A percentile compares a stretch with the other conserved stretches of the same genome.
phyloP scores from a whole-genome alignment of 2,113 vertebrate species.

The Ammodramus savannarum region DNA sequence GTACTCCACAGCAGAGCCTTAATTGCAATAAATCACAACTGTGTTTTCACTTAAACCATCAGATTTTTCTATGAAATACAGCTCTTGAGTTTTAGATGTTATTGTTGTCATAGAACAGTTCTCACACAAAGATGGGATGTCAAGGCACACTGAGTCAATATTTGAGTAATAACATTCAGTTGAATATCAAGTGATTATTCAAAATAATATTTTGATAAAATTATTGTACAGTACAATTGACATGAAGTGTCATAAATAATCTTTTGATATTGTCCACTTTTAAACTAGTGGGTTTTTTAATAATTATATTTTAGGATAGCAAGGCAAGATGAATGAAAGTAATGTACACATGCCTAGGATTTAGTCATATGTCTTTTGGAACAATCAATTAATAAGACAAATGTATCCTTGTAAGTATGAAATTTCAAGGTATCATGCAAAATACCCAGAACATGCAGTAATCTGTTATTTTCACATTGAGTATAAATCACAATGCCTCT shows the following conservation, averaged over 20 bases:
- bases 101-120: not conserved
- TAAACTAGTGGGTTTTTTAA: not conserved
- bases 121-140: not conserved
- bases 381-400: not conserved
- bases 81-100: not conserved
- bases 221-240: not conserved
- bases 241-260: not conserved
- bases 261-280: not conserved
- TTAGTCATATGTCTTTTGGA: not conserved
- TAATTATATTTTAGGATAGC: not conserved
- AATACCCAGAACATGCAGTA: not conserved
- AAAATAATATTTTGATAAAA: not conserved
- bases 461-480: not conserved
- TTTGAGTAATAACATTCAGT: not conserved
- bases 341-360: not conserved
- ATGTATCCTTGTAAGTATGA: not conserved
- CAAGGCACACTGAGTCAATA: not conserved
- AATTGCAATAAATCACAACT: not conserved
- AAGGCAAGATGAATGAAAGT: not conserved
- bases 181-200: not conserved
- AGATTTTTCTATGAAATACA: not conserved
- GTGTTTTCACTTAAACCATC: not conserved
- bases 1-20: not conserved
- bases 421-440: not conserved
- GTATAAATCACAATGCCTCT: conserved; percentile 2